Percentiles rank a stretch among this genome's conserved stretches.
Conservation (phyloP, 1,140 invertebrate genomes). For the Drosophila novamexicana region DNA sequence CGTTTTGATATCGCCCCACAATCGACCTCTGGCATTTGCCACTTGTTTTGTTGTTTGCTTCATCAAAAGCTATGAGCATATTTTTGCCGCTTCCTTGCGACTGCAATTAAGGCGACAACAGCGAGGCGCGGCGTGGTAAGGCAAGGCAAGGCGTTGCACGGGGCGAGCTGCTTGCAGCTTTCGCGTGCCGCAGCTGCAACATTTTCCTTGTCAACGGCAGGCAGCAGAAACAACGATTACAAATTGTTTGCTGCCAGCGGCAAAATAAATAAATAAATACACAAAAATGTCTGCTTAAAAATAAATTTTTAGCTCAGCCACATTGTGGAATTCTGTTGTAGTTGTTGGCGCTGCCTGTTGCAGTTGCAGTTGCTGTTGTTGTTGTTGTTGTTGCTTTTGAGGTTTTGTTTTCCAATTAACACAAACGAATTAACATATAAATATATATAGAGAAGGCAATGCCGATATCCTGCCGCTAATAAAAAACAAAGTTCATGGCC, state of each 20-base stretch:
- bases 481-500: constrained; percentile 72
- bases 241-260: constrained; percentile 66
- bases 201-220: constrained; percentile 70
- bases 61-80: constrained; percentile 25
- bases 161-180: constrained; percentile 19
- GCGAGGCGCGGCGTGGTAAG: background rate
- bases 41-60: constrained; percentile 9
- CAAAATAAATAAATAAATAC: constrained; percentile 68
- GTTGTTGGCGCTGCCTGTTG: background rate
- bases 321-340: constrained; percentile 37
- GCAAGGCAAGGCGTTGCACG: background rate
- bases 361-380: constrained; percentile 1
- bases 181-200: constrained; percentile 71
- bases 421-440: constrained; percentile 68
- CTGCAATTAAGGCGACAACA: constrained; percentile 58
- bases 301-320: constrained; percentile 51
- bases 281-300: constrained; percentile 56
- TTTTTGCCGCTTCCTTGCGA: constrained; percentile 42
- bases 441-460: constrained; percentile 31
- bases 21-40: constrained; percentile 36
- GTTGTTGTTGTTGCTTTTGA: constrained; percentile 14
- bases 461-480: constrained; percentile 66
- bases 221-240: constrained; percentile 60
- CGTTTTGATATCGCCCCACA: constrained; percentile 14
- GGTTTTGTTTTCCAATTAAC: constrained; percentile 60